Conservation (phyloP, 2,113 vertebrate genomes). For the Semicossyphus pulcher region DNA sequence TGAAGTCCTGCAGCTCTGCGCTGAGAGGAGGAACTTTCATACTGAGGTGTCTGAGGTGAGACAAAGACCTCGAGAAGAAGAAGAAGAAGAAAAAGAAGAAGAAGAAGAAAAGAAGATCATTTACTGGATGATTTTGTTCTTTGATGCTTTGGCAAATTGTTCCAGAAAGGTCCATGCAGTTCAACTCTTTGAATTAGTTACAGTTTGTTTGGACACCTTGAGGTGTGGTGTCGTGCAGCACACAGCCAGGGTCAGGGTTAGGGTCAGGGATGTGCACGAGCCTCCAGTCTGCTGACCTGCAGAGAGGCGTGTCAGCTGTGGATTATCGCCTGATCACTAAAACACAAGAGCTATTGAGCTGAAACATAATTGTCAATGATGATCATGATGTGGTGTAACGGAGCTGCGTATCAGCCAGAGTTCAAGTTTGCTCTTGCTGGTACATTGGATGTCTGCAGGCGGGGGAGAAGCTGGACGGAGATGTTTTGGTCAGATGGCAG, state of each 20-base stretch:
- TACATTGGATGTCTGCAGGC: background rate
- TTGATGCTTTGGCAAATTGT: no score
- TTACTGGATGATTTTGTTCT: no score
- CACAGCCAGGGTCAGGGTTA: background rate
- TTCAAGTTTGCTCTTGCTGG: constrained; percentile 15
- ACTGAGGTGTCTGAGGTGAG: no score
- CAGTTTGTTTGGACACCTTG: background rate
- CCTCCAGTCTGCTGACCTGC: constrained; percentile 39
- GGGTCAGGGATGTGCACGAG: background rate
- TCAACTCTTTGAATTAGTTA: background rate
- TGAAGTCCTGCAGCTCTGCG: no score
- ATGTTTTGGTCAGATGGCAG: constrained; percentile 49
- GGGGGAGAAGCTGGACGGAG: constrained; percentile 1
- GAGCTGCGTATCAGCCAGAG: constrained; percentile 28
- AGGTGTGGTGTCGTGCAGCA: background rate
- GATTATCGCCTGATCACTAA: constrained; percentile 41
- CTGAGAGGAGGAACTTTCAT: no score
- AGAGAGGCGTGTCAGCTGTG: background rate
- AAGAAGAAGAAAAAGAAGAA: no score
- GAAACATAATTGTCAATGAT: constrained; percentile 36
- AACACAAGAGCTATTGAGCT: constrained; percentile 60
- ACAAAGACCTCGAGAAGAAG: no score
- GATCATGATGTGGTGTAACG: constrained; percentile 31
- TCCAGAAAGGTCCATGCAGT: no score
- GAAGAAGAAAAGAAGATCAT: no score